Evolutionary conservation across 2,113 vertebrate species (phyloP).

Genomic region (Sinocyclocheilus grahami): DNA sequence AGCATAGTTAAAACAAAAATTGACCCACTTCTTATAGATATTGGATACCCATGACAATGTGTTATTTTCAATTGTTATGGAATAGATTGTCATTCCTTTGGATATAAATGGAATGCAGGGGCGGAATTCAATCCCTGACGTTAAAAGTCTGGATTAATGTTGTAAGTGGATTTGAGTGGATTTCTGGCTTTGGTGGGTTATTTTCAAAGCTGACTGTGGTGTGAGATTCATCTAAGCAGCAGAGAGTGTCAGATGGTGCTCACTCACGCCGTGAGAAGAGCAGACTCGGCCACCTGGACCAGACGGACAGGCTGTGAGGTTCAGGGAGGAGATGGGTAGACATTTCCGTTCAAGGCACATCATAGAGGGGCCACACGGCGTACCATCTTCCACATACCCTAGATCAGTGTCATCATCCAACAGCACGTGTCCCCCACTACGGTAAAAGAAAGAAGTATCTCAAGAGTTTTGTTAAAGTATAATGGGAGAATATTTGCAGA

Average conservation of each 20-base stretch:
- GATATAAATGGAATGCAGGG: background rate
- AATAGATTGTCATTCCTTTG: background rate
- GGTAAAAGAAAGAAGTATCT: background rate
- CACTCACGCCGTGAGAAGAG: constrained; percentile 94
- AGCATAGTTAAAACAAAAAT: background rate
- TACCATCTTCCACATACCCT: constrained; percentile 96
- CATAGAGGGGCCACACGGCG: constrained; percentile 96
- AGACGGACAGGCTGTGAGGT: constrained; percentile 91
- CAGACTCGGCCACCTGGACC: constrained; percentile 93
- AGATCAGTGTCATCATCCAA: constrained; percentile 96
- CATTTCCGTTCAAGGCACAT: constrained; percentile 99
- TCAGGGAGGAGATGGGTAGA: constrained; percentile 94
- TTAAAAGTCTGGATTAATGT: background rate
- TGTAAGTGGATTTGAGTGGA: constrained; percentile 1
- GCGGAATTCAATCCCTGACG: background rate
- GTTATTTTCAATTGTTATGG: background rate
- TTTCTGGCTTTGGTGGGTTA: background rate
- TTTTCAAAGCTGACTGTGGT: background rate
- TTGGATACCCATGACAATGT: constrained; percentile 9
- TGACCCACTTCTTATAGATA: background rate
- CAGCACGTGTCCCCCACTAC: constrained; percentile 90
- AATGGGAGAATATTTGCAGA: background rate
- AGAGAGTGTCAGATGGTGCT: background rate
- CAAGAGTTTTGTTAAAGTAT: background rate
- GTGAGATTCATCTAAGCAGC: background rate